Evolutionary conservation across 1,140 invertebrate species (phyloP), one percentile per base, ranked within the genome.

Genomic region (Nomia melanderi): DNA sequence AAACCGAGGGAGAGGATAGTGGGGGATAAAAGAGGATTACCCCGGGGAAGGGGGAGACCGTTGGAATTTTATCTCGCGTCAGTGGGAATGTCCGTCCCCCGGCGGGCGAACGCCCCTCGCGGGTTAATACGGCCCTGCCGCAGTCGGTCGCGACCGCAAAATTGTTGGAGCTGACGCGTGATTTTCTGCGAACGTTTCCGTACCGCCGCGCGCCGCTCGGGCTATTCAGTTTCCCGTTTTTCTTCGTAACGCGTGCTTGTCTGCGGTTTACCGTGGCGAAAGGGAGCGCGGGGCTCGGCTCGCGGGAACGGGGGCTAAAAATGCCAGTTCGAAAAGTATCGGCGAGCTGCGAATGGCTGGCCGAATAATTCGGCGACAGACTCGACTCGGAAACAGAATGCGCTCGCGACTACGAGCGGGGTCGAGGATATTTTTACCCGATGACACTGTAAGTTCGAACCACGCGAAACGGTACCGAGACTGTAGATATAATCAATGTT

Each of bases 61-160:
- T 79, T 54, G 77, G 66, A 84, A 79, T 84, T 84, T 84, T 84
- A 83, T 79, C 81, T 77, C 72, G 54, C 67, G 82, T 83, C 82
- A 83, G 82, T 70, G 77, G 81, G 65, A 78, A 82, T 53, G 50
- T 60, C 53, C 67, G 73, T 59, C 53, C 79, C 64, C 53, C 67
- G 59, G 47, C 59, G 57, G 66, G 44, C 44, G 72, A 57, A 50
- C 63, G 63, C 60, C 59, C 23, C 31, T 25, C 54, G 50, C 76
- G 70, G 29, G 75, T 83, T 44, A 75, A 65, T 65, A 71, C 77
- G 77, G 47, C 63, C 71, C 77, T 69, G 36, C 44, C 62, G 62
- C 67, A 78, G 76, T 66, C 54, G 59, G 47, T 41, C 65, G 76
- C 76, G 50, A 79, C 81, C 66, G 65, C 77, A 53, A 73, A 82